These are phyloP conservation scores for Sebastes kiyomatsui DNA, from an alignment of 2,797 vertebrate species.

Conservation along the genomic window DNA sequence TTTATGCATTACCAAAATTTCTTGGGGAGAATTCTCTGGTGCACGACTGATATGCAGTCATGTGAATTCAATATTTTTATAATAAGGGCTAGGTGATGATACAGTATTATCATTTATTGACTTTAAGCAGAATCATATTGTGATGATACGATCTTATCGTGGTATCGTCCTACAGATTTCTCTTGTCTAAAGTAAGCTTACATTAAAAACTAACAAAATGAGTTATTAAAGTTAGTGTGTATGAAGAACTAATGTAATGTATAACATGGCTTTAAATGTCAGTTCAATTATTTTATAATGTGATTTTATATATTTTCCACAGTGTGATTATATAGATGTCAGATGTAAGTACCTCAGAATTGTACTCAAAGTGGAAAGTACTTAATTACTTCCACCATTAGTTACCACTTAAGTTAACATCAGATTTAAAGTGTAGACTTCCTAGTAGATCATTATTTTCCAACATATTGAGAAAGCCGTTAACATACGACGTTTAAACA, in stretches of 20 bases:
- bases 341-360: no score
- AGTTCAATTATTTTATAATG: neutral
- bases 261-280: neutral
- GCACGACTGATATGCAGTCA: neutral
- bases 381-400: neutral
- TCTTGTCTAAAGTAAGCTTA: neutral
- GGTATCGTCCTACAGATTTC: neutral
- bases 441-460: neutral
- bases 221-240: neutral
- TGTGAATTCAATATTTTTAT: neutral
- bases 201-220: neutral
- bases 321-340: neutral
- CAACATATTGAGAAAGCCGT: no score
- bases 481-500: neutral
- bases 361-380: no score
- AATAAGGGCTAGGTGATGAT: neutral
- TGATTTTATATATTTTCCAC: neutral
- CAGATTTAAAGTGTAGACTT: neutral
- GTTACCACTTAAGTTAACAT: neutral
- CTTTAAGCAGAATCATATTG: neutral
- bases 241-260: neutral
- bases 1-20: neutral
- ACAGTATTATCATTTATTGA: neutral
- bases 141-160: neutral
- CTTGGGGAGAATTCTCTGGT: neutral